Percentiles rank a stretch among this genome's conserved stretches.
Conservation (phyloP, 2,797 vertebrate genomes). For the Stomatorhinus walkeri region DNA sequence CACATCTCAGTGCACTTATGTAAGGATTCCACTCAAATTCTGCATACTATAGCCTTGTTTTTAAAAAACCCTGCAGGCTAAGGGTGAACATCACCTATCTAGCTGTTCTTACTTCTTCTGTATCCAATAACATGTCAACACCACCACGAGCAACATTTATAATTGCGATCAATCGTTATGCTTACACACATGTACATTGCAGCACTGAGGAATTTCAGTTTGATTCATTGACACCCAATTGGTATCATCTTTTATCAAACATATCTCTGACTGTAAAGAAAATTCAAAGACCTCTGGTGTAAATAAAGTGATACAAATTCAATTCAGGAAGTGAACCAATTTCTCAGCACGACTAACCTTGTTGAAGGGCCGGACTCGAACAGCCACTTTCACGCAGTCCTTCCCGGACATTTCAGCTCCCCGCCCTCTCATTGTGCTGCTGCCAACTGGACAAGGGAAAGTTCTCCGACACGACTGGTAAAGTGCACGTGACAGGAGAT, state of each 20-base stretch:
- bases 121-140: not conserved
- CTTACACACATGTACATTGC: not conserved
- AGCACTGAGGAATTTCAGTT: not conserved
- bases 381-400: conserved; percentile 72
- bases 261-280: not conserved
- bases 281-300: not conserved
- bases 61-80: not conserved
- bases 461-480: not conserved
- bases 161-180: not conserved
- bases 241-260: not conserved
- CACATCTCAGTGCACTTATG: not conserved
- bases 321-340: not conserved
- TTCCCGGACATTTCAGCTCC: conserved; percentile 48
- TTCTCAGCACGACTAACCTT: conserved; percentile 61
- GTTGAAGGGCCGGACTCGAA: conserved; percentile 70
- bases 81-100: not conserved
- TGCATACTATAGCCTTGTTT: not conserved
- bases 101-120: not conserved
- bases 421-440: conserved; percentile 39
- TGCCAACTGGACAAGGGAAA: conserved; percentile 6
- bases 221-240: not conserved
- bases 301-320: not conserved
- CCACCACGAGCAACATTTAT: not conserved
- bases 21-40: not conserved
- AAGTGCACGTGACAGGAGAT: conserved; percentile 29